phyloP scores from a whole-genome alignment of 2,797 vertebrate species.

The Peromyscus aztecus region DNA sequence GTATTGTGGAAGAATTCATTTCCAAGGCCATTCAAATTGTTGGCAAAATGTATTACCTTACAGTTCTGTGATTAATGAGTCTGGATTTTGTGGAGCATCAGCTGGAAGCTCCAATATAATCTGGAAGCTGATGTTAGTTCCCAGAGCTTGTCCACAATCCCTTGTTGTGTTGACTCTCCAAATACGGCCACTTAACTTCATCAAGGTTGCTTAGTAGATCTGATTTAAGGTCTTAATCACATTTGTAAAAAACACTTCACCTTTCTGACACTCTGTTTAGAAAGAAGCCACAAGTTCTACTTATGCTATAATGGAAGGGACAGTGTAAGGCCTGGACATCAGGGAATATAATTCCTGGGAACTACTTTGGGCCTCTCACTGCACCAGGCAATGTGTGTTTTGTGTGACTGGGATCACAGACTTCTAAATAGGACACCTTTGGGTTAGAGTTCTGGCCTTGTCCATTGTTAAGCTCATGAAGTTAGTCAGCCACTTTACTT shows the following conservation, averaged over 20 bases:
- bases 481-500: not conserved
- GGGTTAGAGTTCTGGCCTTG: not conserved
- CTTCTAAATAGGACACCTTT: not conserved
- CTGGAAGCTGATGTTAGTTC: not conserved
- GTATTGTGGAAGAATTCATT: not conserved
- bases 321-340: too few relatives aligned
- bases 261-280: not conserved
- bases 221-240: not conserved
- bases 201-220: not conserved
- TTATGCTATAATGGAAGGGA: rapidly evolving
- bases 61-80: not conserved
- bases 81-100: not conserved
- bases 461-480: not conserved
- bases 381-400: not conserved
- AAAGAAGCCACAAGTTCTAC: not conserved
- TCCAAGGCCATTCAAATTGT: not conserved
- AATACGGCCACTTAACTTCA: not conserved
- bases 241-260: not conserved
- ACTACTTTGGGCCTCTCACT: not conserved
- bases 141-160: not conserved
- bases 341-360: not conserved
- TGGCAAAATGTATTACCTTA: not conserved
- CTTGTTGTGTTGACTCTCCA: not conserved
- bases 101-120: not conserved
- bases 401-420: not conserved